Conservation (phyloP, 92 coral and sea anemone species). For the Meandrina meandrites region DNA sequence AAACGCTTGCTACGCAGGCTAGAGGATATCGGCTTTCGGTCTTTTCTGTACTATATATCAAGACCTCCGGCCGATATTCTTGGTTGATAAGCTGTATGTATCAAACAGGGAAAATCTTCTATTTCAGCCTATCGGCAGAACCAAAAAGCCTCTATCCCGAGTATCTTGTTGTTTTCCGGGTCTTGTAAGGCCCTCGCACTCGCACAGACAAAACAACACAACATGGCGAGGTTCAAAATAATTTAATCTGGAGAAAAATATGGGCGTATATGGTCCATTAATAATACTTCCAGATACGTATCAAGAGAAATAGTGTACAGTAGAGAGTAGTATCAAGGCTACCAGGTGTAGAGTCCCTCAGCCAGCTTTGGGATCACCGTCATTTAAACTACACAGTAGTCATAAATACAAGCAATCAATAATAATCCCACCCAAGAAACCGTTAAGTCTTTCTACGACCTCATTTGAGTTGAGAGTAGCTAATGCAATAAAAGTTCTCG, state of each 20-base stretch:
- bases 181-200: no score
- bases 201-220: not conserved
- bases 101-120: no score
- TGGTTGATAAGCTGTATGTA: no score
- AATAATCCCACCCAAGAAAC: constrained; percentile 32
- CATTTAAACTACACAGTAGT: constrained; percentile 55
- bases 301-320: constrained; percentile 43
- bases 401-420: constrained; percentile 38
- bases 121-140: no score
- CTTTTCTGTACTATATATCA: no score
- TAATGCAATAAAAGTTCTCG: not conserved
- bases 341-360: constrained; percentile 51
- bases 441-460: not conserved
- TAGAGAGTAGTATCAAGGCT: constrained; percentile 35
- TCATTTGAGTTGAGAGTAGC: constrained; percentile 29
- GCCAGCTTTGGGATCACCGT: constrained; percentile 48
- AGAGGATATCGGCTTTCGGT: no score
- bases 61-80: no score
- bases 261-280: constrained; percentile 51
- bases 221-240: constrained; percentile 43
- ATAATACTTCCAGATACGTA: constrained; percentile 43
- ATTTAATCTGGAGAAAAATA: constrained; percentile 78
- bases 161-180: no score
- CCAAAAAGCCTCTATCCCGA: no score
- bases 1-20: no score